Evolutionary conservation across 2,888 invertebrate species (phyloP).

Genomic region (Andrena minutula): DNA sequence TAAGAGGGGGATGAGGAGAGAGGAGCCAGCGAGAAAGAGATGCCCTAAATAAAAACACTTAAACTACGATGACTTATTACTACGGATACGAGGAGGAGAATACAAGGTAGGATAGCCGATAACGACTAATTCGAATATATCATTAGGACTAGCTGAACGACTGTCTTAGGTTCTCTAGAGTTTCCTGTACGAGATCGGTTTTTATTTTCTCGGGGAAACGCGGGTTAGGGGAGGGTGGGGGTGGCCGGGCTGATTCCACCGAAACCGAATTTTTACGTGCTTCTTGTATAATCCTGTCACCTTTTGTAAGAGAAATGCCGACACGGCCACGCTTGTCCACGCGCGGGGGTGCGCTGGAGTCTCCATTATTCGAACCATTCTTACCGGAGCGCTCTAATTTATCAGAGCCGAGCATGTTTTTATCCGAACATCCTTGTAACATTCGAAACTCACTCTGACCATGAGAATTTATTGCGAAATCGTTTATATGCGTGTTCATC

Average conservation of each 20-base stretch:
- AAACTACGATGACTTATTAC: constrained; percentile 71
- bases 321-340: constrained; percentile 1
- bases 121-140: constrained; percentile 81
- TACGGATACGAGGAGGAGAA: constrained; percentile 62
- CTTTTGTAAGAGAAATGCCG: constrained; percentile 2
- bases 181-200: constrained; percentile 57
- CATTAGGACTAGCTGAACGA: constrained; percentile 82
- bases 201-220: constrained; percentile 54
- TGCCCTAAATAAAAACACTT: constrained; percentile 68
- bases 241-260: constrained; percentile 18
- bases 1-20: constrained; percentile 12
- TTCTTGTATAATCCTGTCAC: constrained; percentile 30
- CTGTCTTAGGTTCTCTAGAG: constrained; percentile 75
- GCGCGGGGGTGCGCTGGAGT: neutral
- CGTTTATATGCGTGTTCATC: too few relatives aligned
- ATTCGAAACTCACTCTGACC: too few relatives aligned
- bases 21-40: constrained; percentile 25
- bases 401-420: too few relatives aligned
- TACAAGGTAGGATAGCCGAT: constrained; percentile 71
- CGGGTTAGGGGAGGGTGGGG: constrained; percentile 30
- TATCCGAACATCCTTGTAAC: too few relatives aligned
- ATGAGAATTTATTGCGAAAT: too few relatives aligned
- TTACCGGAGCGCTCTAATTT: too few relatives aligned
- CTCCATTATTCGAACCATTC: too few relatives aligned
- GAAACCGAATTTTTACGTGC: constrained; percentile 37